Evolutionary conservation across 2,888 invertebrate species (phyloP).

Genomic region (Autographa pulchrina): DNA sequence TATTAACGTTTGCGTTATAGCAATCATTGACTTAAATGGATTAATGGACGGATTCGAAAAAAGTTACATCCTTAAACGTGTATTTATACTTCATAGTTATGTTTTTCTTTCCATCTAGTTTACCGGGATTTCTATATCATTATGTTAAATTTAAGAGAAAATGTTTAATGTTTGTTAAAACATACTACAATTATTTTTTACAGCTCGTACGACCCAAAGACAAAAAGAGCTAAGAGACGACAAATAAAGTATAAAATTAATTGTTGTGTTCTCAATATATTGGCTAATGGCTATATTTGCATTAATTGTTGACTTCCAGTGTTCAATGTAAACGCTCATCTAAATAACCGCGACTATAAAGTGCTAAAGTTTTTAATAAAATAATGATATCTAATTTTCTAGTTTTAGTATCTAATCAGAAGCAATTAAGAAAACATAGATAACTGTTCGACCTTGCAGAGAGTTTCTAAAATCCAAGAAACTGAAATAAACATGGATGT

Average conservation of each 20-base stretch:
- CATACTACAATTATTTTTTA: no score
- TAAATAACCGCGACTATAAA: neutral
- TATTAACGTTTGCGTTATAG: neutral
- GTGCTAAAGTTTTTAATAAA: neutral
- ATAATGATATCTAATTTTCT: neutral
- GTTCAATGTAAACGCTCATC: neutral
- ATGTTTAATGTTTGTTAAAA: no score
- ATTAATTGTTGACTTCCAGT: neutral
- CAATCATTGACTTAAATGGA: neutral
- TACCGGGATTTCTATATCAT: neutral
- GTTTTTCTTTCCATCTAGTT: neutral
- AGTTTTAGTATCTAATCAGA: neutral
- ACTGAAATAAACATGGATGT: constrained; percentile 16
- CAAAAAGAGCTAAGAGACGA: no score
- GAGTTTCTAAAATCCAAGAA: constrained; percentile 28
- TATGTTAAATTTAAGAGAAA: neutral
- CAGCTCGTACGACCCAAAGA: no score
- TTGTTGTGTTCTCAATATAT: no score
- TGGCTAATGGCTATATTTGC: no score
- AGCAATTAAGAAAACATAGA: constrained; percentile 8
- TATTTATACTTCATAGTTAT: neutral
- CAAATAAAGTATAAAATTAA: no score
- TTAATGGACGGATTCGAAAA: constrained; percentile 1
- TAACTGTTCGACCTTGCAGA: constrained; percentile 24
- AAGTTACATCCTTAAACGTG: neutral